phyloP scores from a whole-genome alignment of 2,888 invertebrate genomes.

The Reticulitermes lucifugus region DNA sequence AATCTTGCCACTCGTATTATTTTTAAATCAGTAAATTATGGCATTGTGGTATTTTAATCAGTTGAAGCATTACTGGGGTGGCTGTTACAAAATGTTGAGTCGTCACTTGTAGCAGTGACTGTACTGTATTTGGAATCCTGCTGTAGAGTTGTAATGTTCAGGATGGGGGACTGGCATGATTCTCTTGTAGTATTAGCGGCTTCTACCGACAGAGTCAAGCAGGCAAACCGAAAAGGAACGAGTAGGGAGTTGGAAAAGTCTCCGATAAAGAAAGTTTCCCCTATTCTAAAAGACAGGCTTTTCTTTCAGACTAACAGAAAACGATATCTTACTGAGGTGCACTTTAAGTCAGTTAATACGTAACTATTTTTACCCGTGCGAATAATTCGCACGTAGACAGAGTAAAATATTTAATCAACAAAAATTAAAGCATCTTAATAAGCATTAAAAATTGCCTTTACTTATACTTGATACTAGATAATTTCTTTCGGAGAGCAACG shows the following conservation, averaged over 20 bases:
- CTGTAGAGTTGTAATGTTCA: constrained; percentile 6
- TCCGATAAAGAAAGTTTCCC: neutral
- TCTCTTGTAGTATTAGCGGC: constrained; percentile 36
- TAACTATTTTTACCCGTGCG: too few relatives aligned
- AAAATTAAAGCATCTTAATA: too few relatives aligned
- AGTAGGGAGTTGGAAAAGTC: neutral
- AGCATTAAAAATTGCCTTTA: too few relatives aligned
- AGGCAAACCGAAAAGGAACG: neutral
- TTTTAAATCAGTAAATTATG: too few relatives aligned
- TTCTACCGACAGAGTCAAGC: constrained; percentile 20
- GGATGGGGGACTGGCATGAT: constrained; percentile 2
- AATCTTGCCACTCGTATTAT: too few relatives aligned
- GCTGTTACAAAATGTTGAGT: too few relatives aligned
- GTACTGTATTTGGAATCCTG: neutral
- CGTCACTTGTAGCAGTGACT: neutral
- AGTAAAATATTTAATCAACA: too few relatives aligned
- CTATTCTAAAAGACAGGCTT: neutral
- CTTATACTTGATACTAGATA: too few relatives aligned
- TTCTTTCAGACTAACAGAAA: neutral
- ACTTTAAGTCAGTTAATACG: neutral
- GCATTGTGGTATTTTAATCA: too few relatives aligned
- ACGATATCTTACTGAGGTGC: neutral
- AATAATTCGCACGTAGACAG: too few relatives aligned
- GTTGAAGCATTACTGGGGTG: too few relatives aligned
- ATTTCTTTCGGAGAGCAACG: too few relatives aligned